Percentiles rank a stretch among this genome's conserved stretches.
Evolutionary conservation across 2,113 vertebrate species (phyloP).

Genomic region (Cryptoleucopteryx plumbea): DNA sequence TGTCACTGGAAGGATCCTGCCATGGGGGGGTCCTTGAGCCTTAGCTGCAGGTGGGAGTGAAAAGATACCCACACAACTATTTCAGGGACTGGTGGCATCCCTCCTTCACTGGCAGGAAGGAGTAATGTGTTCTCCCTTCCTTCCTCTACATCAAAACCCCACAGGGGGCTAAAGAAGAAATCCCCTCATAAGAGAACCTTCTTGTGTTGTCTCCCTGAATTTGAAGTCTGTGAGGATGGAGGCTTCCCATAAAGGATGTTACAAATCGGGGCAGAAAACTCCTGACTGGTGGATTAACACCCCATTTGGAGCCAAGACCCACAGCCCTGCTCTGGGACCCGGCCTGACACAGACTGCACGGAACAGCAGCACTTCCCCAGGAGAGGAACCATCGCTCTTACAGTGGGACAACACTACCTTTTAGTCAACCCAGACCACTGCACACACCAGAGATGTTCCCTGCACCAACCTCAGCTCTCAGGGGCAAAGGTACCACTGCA

Average conservation of each 20-base stretch:
- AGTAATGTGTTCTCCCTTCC: not conserved
- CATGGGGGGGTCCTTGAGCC: not conserved
- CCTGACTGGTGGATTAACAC: not conserved
- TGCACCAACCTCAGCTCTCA: not conserved
- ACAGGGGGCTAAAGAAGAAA: not conserved
- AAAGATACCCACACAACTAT: not conserved
- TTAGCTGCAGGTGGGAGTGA: not conserved
- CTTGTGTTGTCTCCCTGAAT: not conserved
- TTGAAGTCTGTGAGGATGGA: not conserved
- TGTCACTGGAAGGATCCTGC: not conserved
- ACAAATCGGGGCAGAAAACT: not conserved
- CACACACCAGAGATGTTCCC: not conserved
- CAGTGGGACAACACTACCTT: accelerated
- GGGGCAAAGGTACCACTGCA: not conserved
- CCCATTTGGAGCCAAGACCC: not conserved
- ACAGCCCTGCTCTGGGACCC: not conserved
- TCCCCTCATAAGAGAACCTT: not conserved
- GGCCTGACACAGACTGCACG: accelerated
- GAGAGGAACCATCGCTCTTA: not conserved
- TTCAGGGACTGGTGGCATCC: not conserved
- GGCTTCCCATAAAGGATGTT: not conserved
- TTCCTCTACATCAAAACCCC: not conserved
- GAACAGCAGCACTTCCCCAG: not conserved
- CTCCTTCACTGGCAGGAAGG: not conserved
- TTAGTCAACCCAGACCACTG: not conserved